Evolutionary conservation across 2,888 invertebrate species (phyloP).

Genomic region (Liodrosophila aerea): DNA sequence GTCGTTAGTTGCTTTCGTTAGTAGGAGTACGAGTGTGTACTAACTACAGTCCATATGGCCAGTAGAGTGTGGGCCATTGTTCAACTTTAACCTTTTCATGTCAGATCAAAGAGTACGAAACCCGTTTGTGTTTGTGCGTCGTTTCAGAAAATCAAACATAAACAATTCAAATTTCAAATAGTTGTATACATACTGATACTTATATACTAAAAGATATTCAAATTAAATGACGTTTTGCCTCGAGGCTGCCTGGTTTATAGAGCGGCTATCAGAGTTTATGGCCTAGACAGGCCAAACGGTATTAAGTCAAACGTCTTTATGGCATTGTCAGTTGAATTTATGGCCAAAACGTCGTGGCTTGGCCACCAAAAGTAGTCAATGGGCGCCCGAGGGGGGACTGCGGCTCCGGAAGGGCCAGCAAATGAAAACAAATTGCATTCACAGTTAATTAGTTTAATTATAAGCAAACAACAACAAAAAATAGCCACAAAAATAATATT

Average conservation of each 20-base stretch:
- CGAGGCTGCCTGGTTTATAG: slow-evolving; percentile 54
- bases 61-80: slow-evolving; percentile 29
- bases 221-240: slow-evolving; percentile 35
- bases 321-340: slow-evolving; percentile 47
- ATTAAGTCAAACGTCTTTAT: slow-evolving; percentile 51
- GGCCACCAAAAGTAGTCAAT: slow-evolving; percentile 17
- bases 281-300: slow-evolving; percentile 62
- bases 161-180: neutral
- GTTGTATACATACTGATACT: slow-evolving; percentile 10
- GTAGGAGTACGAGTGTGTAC: slow-evolving; percentile 32
- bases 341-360: slow-evolving; percentile 19
- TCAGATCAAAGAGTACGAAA: slow-evolving; percentile 34
- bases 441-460: slow-evolving; percentile 72
- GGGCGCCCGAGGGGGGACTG: no score
- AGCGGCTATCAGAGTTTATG: slow-evolving; percentile 58
- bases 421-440: slow-evolving; percentile 49
- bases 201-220: slow-evolving; percentile 29
- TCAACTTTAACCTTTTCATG: slow-evolving; percentile 62
- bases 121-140: slow-evolving; percentile 58
- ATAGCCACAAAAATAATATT: slow-evolving; percentile 6
- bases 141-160: slow-evolving; percentile 21
- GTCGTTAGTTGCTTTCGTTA: slow-evolving; percentile 38
- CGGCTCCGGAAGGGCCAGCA: slow-evolving; percentile 52
- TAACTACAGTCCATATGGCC: neutral
- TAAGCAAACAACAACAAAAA: slow-evolving; percentile 9